Evolutionary conservation across 1,140 invertebrate species (phyloP).

Genomic region (Philotrypesis tridentata): DNA sequence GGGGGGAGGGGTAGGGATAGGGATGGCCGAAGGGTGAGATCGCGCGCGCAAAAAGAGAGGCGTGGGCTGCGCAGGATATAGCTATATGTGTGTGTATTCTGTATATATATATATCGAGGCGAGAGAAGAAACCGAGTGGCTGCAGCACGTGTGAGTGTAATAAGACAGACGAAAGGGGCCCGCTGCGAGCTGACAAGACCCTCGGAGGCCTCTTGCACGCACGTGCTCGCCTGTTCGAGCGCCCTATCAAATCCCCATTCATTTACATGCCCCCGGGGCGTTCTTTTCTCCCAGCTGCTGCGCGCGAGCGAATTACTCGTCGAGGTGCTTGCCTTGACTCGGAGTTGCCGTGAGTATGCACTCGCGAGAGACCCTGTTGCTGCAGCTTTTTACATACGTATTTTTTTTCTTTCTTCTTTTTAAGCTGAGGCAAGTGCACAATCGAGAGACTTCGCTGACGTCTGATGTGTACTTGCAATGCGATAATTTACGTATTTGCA

Average conservation of each 20-base stretch:
- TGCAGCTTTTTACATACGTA: no score
- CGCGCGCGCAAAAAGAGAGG: not conserved
- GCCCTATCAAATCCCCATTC: slow-evolving; percentile 74
- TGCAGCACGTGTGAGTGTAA: not conserved
- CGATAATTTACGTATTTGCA: no score
- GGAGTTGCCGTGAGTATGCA: no score
- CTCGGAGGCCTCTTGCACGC: slow-evolving; percentile 61
- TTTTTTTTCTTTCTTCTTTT: no score
- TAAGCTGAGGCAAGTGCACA: no score
- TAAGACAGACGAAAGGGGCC: slow-evolving; percentile 45
- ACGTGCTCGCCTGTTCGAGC: slow-evolving; percentile 69
- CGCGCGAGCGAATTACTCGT: not conserved
- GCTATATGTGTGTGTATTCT: no score
- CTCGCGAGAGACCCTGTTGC: no score
- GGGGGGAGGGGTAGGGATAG: no score
- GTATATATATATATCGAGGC: no score
- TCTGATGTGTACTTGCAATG: no score
- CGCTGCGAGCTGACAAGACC: slow-evolving; percentile 60
- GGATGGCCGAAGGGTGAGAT: not conserved
- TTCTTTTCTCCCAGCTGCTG: slow-evolving; percentile 4
- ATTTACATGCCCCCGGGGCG: slow-evolving; percentile 59
- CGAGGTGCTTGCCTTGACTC: not conserved
- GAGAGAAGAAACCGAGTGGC: not conserved
- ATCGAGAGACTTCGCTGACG: no score
- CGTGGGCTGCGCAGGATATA: slow-evolving; percentile 34